Evolutionary conservation across 2,797 vertebrate genomes (phyloP).

Genomic region (Cyprinella venusta): DNA sequence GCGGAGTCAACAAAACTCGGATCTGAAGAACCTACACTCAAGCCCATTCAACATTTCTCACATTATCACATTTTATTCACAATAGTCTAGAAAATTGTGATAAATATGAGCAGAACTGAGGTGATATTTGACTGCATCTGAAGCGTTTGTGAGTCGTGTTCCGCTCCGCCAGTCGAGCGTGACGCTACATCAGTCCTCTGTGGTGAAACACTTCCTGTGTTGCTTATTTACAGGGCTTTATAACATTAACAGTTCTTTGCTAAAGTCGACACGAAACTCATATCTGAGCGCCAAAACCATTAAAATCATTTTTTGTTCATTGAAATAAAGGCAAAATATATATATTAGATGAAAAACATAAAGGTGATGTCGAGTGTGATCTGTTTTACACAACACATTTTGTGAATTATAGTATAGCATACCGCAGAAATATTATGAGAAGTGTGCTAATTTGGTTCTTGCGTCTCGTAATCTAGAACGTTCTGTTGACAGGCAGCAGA

Average conservation of each 20-base stretch:
- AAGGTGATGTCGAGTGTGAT: background rate
- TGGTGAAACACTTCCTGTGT: constrained; percentile 1
- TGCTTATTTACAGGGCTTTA: constrained; percentile 1
- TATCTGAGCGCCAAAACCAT: background rate
- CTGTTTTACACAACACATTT: background rate
- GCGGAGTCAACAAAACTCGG: background rate
- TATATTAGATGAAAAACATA: background rate
- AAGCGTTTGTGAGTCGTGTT: no score
- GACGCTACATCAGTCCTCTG: background rate
- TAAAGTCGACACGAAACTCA: background rate
- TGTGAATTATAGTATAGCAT: background rate
- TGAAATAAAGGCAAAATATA: background rate
- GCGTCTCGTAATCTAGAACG: background rate
- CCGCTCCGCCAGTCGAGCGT: background rate
- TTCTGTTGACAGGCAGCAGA: constrained; percentile 81
- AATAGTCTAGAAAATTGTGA: no score
- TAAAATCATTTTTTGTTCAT: background rate
- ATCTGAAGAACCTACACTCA: background rate
- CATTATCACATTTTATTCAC: no score
- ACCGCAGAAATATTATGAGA: background rate
- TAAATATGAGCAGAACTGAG: no score
- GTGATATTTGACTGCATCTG: background rate
- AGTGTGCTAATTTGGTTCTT: background rate
- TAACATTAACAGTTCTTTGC: background rate
- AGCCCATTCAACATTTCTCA: no score